A percentile compares a stretch with the other conserved stretches of the same genome.
These are phyloP conservation scores for Stegophylla sp. DNA, from an alignment of 2,888 invertebrate genomes.

Conservation along the genomic window DNA sequence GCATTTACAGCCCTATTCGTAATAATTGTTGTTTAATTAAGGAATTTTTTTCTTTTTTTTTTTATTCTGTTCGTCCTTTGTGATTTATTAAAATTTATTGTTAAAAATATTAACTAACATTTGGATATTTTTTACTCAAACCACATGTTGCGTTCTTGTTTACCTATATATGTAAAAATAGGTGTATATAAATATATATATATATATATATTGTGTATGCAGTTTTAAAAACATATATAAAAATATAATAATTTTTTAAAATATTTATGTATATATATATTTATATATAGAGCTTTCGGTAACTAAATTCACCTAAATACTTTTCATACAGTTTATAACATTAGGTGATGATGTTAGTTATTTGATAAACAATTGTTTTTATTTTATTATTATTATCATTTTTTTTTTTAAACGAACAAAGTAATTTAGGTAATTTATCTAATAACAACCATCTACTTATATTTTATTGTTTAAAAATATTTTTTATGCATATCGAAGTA, in stretches of 20 bases:
- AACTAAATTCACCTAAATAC: background rate
- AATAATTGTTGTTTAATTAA: slow-evolving; percentile 29
- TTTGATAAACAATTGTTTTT: background rate
- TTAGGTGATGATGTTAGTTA: background rate
- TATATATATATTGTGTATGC: background rate
- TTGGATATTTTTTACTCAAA: slow-evolving; percentile 43
- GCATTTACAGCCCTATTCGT: slow-evolving; percentile 21
- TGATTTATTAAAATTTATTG: slow-evolving; percentile 49
- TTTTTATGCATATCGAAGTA: slow-evolving; percentile 13
- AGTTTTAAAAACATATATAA: slow-evolving; percentile 30
- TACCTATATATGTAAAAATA: slow-evolving; percentile 14
- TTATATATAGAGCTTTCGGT: background rate
- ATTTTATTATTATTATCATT: background rate
- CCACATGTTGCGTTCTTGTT: slow-evolving; percentile 24
- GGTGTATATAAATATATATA: background rate
- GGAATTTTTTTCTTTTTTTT: slow-evolving; percentile 25
- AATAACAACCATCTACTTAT: slow-evolving; percentile 27
- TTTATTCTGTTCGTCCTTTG: slow-evolving; percentile 29
- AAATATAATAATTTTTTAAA: background rate
- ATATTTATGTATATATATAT: background rate
- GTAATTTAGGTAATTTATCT: background rate
- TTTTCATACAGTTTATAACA: slow-evolving; percentile 1
- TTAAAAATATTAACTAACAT: slow-evolving; percentile 45
- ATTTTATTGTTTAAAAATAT: background rate
- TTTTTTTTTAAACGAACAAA: slow-evolving; percentile 23